Evolutionary conservation across 1,140 invertebrate genomes (phyloP), one percentile per base, ranked within the genome.

Genomic region (Diorhabda elongata): DNA sequence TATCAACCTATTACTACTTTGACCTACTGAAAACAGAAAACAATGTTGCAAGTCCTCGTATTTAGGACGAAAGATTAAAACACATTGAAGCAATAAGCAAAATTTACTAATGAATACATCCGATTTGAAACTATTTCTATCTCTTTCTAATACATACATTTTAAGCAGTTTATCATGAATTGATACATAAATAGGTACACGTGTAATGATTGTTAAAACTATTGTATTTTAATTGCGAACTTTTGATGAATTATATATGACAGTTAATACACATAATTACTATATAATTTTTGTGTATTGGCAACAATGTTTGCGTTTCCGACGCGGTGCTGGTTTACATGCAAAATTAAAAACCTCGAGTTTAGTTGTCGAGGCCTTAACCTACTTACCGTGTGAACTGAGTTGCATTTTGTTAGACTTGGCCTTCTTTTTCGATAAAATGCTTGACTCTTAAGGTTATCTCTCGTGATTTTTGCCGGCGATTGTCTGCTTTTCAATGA

Each of bases 381-480:
- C 78, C 78, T 72, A 79, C 75, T 78, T 79, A 73, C 78, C 64
- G 75, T 76, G 75, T 75, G 75, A 76, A 77, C 75, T 67, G 72
- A 76, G 73, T 77, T 79, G 76, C 78, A 79, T 79, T 78, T 78
- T 73, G 75, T 78, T 72, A 77, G 72, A 73, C 77, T 78, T 78
- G 78, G 75, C 78, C 78, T 79, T 79, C 74, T 79, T 76, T 76
- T 72, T 68, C 52, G 69, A 73, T 71, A 68, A 74, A 74, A 70
- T 71, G 68, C 66, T 66, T 73, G 11, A 62, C 71, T 71, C 71
- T 52, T 76, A 75, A 76, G 75, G 75, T 76, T 75, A 71, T 67
- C 64, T 69, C 67, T 66, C 68, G 71, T 52, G 47, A 68, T 74
- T 70, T 62, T 62, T 47, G 61, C 61, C 44, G 61, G 8, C 44